Evolutionary conservation across 2,113 vertebrate species (phyloP), one percentile per base, ranked within the genome.

Genomic region (Mustela nigripes): DNA sequence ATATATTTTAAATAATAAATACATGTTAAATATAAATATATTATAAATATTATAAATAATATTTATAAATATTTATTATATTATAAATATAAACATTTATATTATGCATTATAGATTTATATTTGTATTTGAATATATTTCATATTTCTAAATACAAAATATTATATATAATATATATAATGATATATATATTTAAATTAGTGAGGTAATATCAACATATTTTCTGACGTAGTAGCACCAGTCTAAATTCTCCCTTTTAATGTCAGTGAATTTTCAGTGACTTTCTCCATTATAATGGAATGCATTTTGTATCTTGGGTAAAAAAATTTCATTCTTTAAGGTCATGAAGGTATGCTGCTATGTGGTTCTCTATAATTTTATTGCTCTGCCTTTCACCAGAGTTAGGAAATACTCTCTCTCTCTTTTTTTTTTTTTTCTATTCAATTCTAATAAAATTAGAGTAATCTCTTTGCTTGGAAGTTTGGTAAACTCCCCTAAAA

Each of bases 161-260:
- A 50, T 50, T 50, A 14, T 50, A 53, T 53, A 53, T 53, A 53
- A 50, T 53, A 18, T 53, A 50, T 50, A 15, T 53, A 53, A 53
- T 53, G 50, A 53, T 53, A 71, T 22, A 19, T 21, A 21, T 26
- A 3, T 39, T 67, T 58, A 50, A 16, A 2, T 92, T 71, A 94
- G 78, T 8, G 39, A 79, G 8, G 21, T 82, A 60, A 85, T 53
- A 39, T 9, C 56, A 62, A 48, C 67, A 8, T 80, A 86, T 62
- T 60, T 69, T 89, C 63, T 78, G 56, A 96, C 53, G 39, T 60
- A 33, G 89, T 82, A 50, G 15, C 1, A 31, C 3, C 12, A 11
- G 74, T 58, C 67, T 94, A 91, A 86, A 56, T 56, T 91, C 65
- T 42, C 82, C 22, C 50, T 83, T 83, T 96, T 71, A 48, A 69